Percentiles rank a stretch among this genome's conserved stretches.
Conservation (phyloP, 1,140 invertebrate genomes). For the Drosophila bocqueti region DNA sequence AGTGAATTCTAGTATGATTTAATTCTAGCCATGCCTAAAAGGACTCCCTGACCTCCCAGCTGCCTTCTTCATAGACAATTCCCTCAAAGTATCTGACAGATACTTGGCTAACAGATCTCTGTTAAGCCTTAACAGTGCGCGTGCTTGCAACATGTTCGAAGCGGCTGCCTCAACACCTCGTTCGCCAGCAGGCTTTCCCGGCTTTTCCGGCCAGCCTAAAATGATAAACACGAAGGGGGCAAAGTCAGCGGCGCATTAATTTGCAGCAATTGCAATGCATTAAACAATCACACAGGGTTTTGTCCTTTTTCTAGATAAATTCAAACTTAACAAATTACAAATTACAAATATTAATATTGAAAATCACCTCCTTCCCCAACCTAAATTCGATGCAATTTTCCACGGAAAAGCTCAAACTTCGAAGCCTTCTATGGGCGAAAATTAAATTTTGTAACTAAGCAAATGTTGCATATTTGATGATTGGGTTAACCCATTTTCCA, state of each 20-base stretch:
- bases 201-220: conserved; percentile 9
- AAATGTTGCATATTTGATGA: conserved; percentile 83
- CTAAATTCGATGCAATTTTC: conserved; percentile 12
- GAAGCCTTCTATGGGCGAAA: conserved; percentile 39
- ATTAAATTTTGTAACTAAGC: conserved; percentile 78
- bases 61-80: background rate
- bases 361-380: background rate
- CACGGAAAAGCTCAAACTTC: background rate
- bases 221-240: conserved; percentile 18
- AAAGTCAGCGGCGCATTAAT: conserved; percentile 40
- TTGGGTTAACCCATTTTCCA: conserved; percentile 49
- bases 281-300: conserved; percentile 34
- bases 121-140: conserved; percentile 15
- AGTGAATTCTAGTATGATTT: too few relatives aligned
- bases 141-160: conserved; percentile 44
- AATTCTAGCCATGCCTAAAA: background rate
- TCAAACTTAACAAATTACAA: conserved; percentile 4
- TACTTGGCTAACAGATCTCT: conserved; percentile 9
- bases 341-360: background rate
- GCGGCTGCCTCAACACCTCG: background rate
- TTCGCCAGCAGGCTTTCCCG: background rate
- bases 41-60: background rate
- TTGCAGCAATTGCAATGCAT: conserved; percentile 38
- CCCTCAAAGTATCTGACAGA: background rate
- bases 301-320: background rate